Evolutionary conservation across 2,113 vertebrate species (phyloP).

Genomic region (Upupa epops): DNA sequence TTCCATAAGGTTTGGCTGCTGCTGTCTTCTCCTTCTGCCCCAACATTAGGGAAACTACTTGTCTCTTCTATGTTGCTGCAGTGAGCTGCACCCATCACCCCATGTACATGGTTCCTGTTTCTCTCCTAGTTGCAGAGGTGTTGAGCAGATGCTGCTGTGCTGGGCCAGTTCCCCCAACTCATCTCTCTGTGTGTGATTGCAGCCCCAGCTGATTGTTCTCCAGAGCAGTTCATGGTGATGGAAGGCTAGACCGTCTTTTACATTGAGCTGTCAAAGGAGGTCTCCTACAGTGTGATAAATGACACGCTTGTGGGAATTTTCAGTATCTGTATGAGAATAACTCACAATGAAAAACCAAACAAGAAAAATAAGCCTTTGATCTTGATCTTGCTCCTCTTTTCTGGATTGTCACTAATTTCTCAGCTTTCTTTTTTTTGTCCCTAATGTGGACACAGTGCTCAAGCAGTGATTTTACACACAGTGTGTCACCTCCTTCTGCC

Average conservation of each 20-base stretch:
- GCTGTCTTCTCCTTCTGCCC: background rate
- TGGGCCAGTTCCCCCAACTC: background rate
- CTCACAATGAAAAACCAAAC: background rate
- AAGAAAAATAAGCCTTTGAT: background rate
- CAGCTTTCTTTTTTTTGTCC: background rate
- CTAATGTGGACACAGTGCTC: background rate
- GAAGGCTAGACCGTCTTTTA: background rate
- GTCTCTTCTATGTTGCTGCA: too few species aligned
- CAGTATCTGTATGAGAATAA: background rate
- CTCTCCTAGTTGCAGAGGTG: background rate
- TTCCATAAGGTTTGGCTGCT: background rate
- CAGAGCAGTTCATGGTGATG: background rate
- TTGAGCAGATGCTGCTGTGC: background rate
- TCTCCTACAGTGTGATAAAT: background rate
- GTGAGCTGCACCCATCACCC: accelerated
- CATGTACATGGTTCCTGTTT: accelerated
- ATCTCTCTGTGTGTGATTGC: background rate
- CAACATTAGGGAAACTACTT: background rate
- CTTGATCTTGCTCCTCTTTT: background rate
- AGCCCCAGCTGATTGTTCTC: background rate
- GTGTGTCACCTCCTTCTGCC: background rate
- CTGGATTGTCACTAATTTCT: background rate
- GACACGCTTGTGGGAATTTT: background rate
- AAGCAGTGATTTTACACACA: background rate
- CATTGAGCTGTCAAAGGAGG: background rate